phyloP scores from a whole-genome alignment of 1,140 invertebrate genomes.

The Heliconius eleuchia region DNA sequence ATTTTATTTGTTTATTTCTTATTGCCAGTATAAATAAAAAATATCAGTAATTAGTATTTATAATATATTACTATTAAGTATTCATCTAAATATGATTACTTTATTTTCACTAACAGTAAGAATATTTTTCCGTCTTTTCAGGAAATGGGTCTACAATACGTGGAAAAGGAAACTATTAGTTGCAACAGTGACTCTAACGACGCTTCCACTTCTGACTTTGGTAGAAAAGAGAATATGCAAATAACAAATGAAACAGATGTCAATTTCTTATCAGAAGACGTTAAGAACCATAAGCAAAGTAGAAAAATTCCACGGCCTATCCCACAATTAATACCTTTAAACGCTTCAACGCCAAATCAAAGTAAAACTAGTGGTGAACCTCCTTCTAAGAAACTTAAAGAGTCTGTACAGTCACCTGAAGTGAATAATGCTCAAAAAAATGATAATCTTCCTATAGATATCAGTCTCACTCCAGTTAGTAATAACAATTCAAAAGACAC shows the following conservation, averaged over 20 bases:
- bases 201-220: constrained; percentile 50
- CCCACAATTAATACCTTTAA: constrained; percentile 87
- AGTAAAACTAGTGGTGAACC: constrained; percentile 63
- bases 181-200: constrained; percentile 75
- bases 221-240: constrained; percentile 47
- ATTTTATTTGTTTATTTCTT: background rate
- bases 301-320: constrained; percentile 84
- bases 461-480: constrained; percentile 56
- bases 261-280: constrained; percentile 47
- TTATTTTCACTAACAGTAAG: background rate
- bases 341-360: constrained; percentile 69
- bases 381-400: constrained; percentile 69
- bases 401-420: constrained; percentile 46
- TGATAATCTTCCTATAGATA: constrained; percentile 58
- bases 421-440: constrained; percentile 44
- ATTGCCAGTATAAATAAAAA: background rate
- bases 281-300: constrained; percentile 56
- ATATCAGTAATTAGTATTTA: no score
- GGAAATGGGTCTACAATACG: constrained; percentile 69
- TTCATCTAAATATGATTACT: background rate
- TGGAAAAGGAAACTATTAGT: constrained; percentile 62
- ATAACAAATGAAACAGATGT: constrained; percentile 31
- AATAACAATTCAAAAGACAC: constrained; percentile 55
- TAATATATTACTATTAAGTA: background rate
- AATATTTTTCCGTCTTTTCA: constrained; percentile 54